A percentile compares a stretch with the other conserved stretches of the same genome.
Conservation (phyloP, 2,113 vertebrate species). For the Elephas maximus region DNA sequence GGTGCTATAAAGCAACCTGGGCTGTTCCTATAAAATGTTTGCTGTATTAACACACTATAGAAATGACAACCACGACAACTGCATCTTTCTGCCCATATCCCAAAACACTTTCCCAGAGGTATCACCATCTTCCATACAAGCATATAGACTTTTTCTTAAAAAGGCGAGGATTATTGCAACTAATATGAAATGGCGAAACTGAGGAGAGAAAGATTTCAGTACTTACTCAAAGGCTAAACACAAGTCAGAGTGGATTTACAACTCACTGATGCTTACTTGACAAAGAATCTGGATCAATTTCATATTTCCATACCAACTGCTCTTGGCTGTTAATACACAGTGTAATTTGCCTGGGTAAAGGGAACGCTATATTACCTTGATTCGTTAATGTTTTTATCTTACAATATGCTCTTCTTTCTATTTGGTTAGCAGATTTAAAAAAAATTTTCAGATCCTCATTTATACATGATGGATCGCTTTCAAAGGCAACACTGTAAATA, state of each 20-base stretch:
- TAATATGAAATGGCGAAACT: slow-evolving; percentile 31
- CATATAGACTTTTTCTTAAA: neutral
- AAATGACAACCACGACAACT: slow-evolving; percentile 1
- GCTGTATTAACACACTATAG: neutral
- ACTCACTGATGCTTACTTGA: neutral
- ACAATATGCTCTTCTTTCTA: neutral
- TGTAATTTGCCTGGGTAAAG: slow-evolving; percentile 1
- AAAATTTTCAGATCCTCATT: slow-evolving; percentile 32
- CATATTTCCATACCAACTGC: slow-evolving; percentile 6
- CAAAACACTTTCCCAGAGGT: neutral
- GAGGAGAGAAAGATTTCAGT: neutral
- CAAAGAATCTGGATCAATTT: slow-evolving; percentile 1
- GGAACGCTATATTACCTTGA: neutral
- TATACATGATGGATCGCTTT: slow-evolving; percentile 27
- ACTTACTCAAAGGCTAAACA: slow-evolving; percentile 33
- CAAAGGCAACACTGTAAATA: slow-evolving; percentile 58
- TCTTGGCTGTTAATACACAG: neutral
- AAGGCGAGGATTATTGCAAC: neutral
- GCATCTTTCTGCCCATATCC: neutral
- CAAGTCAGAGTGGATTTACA: slow-evolving; percentile 57
- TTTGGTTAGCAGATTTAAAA: slow-evolving; percentile 33
- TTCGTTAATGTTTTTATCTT: slow-evolving; percentile 43
- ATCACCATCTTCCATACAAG: neutral
- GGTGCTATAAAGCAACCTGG: neutral
- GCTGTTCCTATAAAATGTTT: neutral